Evolutionary conservation across 2,797 vertebrate species (phyloP).

Genomic region (Pantherophis alleghaniensis): DNA sequence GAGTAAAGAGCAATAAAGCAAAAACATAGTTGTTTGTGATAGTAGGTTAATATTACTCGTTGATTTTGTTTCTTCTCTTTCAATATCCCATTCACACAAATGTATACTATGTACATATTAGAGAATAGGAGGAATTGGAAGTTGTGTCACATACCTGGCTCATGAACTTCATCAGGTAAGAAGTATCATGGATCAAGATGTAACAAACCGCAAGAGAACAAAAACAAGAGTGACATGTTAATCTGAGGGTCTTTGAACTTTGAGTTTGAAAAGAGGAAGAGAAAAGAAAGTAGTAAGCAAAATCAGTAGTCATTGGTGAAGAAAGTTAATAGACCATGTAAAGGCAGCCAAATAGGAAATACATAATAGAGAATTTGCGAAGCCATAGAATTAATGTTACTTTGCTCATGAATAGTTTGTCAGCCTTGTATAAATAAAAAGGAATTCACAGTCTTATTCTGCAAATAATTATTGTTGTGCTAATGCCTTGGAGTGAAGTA

Average conservation of each 20-base stretch:
- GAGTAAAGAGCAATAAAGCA: slow-evolving; percentile 46
- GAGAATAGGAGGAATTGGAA: slow-evolving; percentile 53
- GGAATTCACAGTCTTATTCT: slow-evolving; percentile 20
- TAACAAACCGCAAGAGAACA: slow-evolving; percentile 55
- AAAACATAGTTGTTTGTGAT: slow-evolving; percentile 46
- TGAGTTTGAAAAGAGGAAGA: slow-evolving; percentile 4
- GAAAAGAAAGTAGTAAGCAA: slow-evolving; percentile 1
- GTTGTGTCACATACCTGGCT: slow-evolving; percentile 88
- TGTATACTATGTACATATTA: slow-evolving; percentile 4
- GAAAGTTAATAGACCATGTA: slow-evolving; percentile 25
- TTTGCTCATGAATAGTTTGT: not conserved
- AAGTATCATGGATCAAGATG: slow-evolving; percentile 70
- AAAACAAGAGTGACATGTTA: slow-evolving; percentile 62
- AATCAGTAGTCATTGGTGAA: slow-evolving; percentile 4
- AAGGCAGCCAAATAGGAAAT: slow-evolving; percentile 1
- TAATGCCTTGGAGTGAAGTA: slow-evolving; percentile 19
- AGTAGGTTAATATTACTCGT: slow-evolving; percentile 49
- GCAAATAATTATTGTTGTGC: slow-evolving; percentile 31
- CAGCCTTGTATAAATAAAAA: slow-evolving; percentile 39
- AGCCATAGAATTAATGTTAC: slow-evolving; percentile 2
- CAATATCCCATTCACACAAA: slow-evolving; percentile 42
- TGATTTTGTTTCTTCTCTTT: slow-evolving; percentile 66
- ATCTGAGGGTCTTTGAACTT: slow-evolving; percentile 43
- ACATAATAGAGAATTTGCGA: slow-evolving; percentile 13
- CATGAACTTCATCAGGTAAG: slow-evolving; percentile 69